Evolutionary conservation across 2,888 invertebrate species (phyloP).

Genomic region (Lithodes maja): DNA sequence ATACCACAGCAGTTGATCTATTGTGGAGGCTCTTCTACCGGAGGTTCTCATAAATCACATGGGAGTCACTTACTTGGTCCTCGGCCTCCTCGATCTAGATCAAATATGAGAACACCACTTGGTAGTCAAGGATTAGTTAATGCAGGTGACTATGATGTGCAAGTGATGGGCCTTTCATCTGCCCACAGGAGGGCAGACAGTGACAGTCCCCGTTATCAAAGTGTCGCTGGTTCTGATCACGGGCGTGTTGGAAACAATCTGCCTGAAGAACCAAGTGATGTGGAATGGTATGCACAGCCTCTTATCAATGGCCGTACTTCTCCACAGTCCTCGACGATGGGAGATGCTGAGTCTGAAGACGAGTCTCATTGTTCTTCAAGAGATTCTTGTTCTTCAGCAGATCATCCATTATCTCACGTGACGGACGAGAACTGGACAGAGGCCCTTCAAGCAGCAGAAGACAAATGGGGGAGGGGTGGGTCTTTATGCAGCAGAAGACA

Average conservation of each 20-base stretch:
- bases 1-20: constrained; percentile 63
- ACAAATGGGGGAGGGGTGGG: constrained; percentile 59
- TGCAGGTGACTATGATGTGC: constrained; percentile 43
- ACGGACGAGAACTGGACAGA: constrained; percentile 59
- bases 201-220: constrained; percentile 41
- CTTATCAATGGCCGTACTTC: constrained; percentile 56
- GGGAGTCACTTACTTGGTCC: constrained; percentile 59
- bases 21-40: constrained; percentile 57
- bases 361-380: constrained; percentile 59
- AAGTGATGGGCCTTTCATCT: constrained; percentile 30
- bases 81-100: constrained; percentile 37
- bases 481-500: constrained; percentile 57
- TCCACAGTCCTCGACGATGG: constrained; percentile 66
- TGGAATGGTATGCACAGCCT: constrained; percentile 62
- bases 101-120: background rate
- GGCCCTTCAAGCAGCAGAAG: constrained; percentile 54
- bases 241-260: constrained; percentile 32
- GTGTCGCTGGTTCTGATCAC: constrained; percentile 12
- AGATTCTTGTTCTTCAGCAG: constrained; percentile 59
- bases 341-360: constrained; percentile 67
- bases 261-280: constrained; percentile 53
- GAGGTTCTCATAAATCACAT: constrained; percentile 60
- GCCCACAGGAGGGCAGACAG: constrained; percentile 28
- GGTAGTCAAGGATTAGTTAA: background rate
- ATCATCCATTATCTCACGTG: constrained; percentile 48